Percentiles rank a stretch among this genome's conserved stretches.
Conservation (phyloP, 64 coral and sea anemone species). For the Astreopora myriophthalma region DNA sequence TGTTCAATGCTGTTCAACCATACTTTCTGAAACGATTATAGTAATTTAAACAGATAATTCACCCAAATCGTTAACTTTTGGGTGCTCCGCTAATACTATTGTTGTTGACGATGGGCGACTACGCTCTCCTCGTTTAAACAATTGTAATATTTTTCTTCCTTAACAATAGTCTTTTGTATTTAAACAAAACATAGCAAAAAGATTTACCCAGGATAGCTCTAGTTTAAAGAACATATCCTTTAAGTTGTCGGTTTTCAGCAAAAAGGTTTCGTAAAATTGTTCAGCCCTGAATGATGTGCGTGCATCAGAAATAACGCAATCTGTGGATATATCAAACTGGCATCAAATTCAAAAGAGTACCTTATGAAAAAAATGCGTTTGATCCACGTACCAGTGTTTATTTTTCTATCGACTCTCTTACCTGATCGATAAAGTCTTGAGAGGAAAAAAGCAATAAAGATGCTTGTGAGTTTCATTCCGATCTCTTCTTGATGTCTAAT, state of each 20-base stretch:
- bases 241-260: not conserved
- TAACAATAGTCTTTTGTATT: no score
- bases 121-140: no score
- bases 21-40: no score
- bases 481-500: not conserved
- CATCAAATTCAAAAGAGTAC: not conserved
- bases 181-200: not conserved
- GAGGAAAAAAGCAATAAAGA: not conserved
- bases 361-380: not conserved
- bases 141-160: no score
- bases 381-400: not conserved
- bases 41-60: no score
- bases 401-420: not conserved
- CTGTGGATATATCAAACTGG: no score
- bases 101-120: no score
- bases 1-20: no score
- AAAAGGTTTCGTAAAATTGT: not conserved
- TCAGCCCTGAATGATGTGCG: no score
- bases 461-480: not conserved
- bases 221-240: not conserved
- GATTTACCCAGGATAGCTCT: not conserved
- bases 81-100: no score
- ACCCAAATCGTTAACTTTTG: no score
- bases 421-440: not conserved
- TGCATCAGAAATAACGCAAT: no score